phyloP scores from a whole-genome alignment of 1,140 invertebrate species.

The Amyelois transitella region DNA sequence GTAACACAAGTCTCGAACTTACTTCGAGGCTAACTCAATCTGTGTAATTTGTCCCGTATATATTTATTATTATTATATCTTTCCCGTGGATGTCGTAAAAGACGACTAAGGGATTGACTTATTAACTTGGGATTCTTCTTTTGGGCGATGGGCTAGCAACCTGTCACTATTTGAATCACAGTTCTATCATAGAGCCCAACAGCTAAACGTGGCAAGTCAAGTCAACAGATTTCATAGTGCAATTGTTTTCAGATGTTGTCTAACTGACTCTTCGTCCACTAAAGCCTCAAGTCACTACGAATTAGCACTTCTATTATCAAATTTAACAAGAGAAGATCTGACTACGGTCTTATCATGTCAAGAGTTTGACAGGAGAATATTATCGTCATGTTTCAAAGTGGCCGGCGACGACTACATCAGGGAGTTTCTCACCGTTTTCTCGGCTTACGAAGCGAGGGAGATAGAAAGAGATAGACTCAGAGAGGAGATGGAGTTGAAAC shows the following conservation, averaged over 20 bases:
- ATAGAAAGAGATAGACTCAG: conserved; percentile 41
- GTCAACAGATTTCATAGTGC: background rate
- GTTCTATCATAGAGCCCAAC: too few species aligned
- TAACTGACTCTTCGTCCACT: conserved; percentile 27
- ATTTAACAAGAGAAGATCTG: conserved; percentile 46
- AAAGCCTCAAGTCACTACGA: conserved; percentile 47
- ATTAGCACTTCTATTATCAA: conserved; percentile 41
- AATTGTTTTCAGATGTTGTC: conserved; percentile 46
- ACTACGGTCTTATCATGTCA: conserved; percentile 44
- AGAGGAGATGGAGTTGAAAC: conserved; percentile 37
- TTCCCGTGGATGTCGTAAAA: too few species aligned
- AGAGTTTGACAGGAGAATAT: conserved; percentile 59
- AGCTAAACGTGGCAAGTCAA: background rate
- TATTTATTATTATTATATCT: background rate
- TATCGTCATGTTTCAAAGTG: conserved; percentile 46
- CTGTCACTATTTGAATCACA: too few species aligned
- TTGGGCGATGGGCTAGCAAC: too few species aligned
- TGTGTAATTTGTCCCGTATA: too few species aligned
- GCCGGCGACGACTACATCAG: conserved; percentile 45
- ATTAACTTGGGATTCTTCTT: too few species aligned
- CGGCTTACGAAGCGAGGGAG: conserved; percentile 48
- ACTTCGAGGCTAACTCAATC: too few species aligned
- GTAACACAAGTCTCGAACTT: too few species aligned
- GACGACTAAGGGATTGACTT: too few species aligned
- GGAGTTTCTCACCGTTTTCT: conserved; percentile 48